Evolutionary conservation across 1,140 invertebrate genomes (phyloP), one percentile per base, ranked within the genome.

Genomic region (Drepana arcuata): DNA sequence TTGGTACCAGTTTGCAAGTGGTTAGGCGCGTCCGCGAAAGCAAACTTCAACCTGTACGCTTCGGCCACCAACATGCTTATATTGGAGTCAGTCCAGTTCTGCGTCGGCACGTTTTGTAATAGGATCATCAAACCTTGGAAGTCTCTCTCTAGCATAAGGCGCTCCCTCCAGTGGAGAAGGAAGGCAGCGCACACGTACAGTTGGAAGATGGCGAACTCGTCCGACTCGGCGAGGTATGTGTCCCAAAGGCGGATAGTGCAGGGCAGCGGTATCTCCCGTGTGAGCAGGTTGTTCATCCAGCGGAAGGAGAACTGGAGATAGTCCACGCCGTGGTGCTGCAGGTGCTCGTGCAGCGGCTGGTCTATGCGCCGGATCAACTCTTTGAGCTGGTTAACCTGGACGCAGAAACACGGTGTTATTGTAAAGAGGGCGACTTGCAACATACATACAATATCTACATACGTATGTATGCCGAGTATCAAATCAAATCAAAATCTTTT

Each of bases 271-370:
- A 99, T 90, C 85, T 99, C 98, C 45, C 98, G 86, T 59, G 99
- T 99, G 42, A 99, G 85, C 32, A 99, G 86, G 86, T 99, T 99
- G 83, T 99, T 99, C 95, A 99, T 98, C 98, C 98, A 99, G n/a
- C 98, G 91, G 84, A 99, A 99, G 2, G 98, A 97, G 85, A 99
- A 99, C 86, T 99, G 98, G 14, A 99, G 87, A 85, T 99, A 99
- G 85, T 99, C 97, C 15, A 99, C 95, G 38, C 93, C 93, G 69
- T 99, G 95, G 13, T 88, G 86, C 78, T 95, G 92, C 35, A 99
- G 85, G 84, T 99, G 98, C 60, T 92, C 89, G 84, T 99, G 95
- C 9, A 99, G 85, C 5, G 89, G 91, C 21, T 89, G 87, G 87
- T 99, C 97, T 41, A 99, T 97, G 81, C 97, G 88, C 64, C 96